phyloP scores from a whole-genome alignment of 2,113 vertebrate genomes.

The Balaenoptera acutorostrata region DNA sequence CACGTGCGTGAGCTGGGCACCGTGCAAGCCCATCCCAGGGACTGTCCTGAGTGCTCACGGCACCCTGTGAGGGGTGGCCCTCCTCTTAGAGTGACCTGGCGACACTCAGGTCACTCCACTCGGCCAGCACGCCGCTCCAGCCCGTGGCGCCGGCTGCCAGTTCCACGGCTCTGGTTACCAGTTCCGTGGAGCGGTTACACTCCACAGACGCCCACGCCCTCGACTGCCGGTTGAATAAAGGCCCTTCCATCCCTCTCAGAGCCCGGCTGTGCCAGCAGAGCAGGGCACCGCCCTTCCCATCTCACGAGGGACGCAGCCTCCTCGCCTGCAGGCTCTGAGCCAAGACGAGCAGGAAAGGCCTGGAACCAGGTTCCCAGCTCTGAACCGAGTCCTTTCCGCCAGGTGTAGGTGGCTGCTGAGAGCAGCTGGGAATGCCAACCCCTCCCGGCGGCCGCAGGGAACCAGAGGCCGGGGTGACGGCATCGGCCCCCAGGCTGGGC shows the following conservation, averaged over 20 bases:
- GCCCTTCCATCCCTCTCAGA: no score
- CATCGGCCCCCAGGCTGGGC: background rate
- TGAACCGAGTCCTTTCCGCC: background rate
- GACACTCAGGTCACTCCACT: background rate
- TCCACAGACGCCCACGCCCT: accelerated
- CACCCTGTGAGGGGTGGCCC: accelerated
- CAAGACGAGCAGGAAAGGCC: background rate
- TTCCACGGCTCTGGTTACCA: accelerated
- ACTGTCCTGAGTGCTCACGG: no score
- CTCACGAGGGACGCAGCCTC: background rate
- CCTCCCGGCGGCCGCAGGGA: accelerated
- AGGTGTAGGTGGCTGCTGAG: background rate
- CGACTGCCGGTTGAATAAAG: no score
- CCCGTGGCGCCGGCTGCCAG: background rate
- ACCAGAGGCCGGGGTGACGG: no score
- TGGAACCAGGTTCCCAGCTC: background rate
- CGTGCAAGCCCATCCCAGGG: accelerated
- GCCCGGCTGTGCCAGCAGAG: background rate
- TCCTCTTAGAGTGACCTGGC: background rate
- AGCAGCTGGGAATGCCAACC: accelerated
- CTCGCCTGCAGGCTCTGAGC: background rate
- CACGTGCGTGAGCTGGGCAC: background rate
- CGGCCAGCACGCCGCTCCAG: background rate
- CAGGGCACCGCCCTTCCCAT: background rate
- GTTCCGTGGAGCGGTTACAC: background rate